phyloP scores from a whole-genome alignment of 2,888 invertebrate species.

The Apamea epomidion region DNA sequence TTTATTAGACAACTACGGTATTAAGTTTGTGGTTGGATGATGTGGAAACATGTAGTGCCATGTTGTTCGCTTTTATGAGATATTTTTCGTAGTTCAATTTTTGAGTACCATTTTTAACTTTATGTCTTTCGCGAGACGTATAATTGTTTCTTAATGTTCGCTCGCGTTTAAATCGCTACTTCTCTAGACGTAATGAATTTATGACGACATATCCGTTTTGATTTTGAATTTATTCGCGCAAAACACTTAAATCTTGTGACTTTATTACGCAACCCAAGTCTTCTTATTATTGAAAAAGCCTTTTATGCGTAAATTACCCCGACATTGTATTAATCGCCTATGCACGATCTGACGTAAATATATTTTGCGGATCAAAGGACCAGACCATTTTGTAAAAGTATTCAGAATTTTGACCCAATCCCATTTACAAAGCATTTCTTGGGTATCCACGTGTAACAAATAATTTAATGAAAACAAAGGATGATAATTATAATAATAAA shows the following conservation, averaged over 20 bases:
- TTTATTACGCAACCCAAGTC: neutral
- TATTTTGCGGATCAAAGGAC: neutral
- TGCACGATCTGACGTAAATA: neutral
- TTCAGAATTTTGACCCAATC: neutral
- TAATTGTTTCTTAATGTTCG: neutral
- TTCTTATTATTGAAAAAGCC: neutral
- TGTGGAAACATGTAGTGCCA: constrained; percentile 43
- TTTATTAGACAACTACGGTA: constrained; percentile 51
- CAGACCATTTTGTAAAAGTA: neutral
- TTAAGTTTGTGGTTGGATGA: constrained; percentile 56
- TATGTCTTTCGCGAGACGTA: neutral
- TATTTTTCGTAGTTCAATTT: neutral
- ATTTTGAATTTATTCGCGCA: neutral
- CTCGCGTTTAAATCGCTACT: neutral
- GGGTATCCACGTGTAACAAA: constrained; percentile 5
- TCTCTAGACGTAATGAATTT: neutral
- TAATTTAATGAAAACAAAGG: constrained; percentile 21
- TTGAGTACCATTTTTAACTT: neutral
- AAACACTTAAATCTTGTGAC: neutral
- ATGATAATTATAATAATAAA: constrained; percentile 19
- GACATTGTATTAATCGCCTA: neutral
- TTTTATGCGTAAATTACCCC: neutral
- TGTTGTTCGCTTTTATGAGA: constrained; percentile 32
- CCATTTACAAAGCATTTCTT: constrained; percentile 2
- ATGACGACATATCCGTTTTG: neutral